Evolutionary conservation across 2,888 invertebrate genomes (phyloP), one percentile per base, ranked within the genome.

Genomic region (Dasysyrphus tricinctus): DNA sequence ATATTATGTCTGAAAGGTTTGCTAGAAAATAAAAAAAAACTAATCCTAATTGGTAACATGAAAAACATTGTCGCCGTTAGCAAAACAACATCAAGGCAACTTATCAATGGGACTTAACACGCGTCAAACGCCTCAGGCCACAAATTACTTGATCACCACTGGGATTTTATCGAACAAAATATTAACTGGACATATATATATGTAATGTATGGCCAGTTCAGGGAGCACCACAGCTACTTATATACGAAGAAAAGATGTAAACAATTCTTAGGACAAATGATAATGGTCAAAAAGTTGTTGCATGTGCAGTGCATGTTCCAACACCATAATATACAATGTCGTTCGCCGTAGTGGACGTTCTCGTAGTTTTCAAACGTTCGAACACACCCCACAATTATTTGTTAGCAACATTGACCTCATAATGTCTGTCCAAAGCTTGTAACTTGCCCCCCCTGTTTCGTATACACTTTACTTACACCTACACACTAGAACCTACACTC

Each of bases 361-460:
- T 29, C n/a, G 37, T 37, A 54, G 14, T 54, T 54, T 32, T 42
- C 61, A n/a, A 61, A 61, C 78, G 78, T 84, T 69, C 76, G 84
- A 69, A 56, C 75, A 78, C 78, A 78, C 74, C 85, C 74, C 69
- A 70, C 65, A 78, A 63, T 63, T 70, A 86, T 86, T 86, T 81
- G 74, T 86, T 82, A 86, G 57, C 74, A 73, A 59, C 81, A 70
- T 72, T 82, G 81, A 86, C 85, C 85, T 86, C 81, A 86, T 78
- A 69, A 67, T 86, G 80, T 80, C 84, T 78, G 80, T 85, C 84
- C 77, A 72, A 63, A 63, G 74, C 63, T 78, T 59, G 74, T 70
- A 65, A 69, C 39, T 69, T 34, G 14, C 32, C 34, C 14, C 39
- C 24, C 16, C n/a, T n/a, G 0, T 44, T 49, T 32, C 1, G 49